phyloP scores from a whole-genome alignment of 1,140 invertebrate genomes.

The Pygmarrhopalites habei region DNA sequence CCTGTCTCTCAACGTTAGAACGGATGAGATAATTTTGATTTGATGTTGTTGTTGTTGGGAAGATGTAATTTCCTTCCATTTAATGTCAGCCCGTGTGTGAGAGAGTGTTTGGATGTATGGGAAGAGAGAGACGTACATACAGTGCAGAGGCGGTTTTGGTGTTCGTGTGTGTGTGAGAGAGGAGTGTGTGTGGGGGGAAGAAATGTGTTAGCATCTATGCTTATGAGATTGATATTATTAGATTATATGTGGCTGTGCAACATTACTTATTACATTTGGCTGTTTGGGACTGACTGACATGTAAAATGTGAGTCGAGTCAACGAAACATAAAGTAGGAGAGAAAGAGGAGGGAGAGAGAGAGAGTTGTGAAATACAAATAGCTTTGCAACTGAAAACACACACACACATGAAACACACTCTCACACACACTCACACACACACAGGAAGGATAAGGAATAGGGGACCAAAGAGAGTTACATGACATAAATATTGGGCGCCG shows the following conservation, averaged over 20 bases:
- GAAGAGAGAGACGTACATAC: no score
- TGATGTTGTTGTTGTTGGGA: not conserved
- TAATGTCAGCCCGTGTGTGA: not conserved
- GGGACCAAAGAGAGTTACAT: not conserved
- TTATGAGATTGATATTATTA: not conserved
- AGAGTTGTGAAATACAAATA: no score
- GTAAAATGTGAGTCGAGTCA: not conserved
- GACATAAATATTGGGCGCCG: slow-evolving; percentile 8
- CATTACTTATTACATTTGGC: not conserved
- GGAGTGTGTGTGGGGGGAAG: not conserved
- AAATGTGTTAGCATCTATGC: not conserved
- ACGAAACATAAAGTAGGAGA: no score
- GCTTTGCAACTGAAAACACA: not conserved
- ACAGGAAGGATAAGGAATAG: no score
- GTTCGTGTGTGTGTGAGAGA: no score
- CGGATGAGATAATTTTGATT: not conserved
- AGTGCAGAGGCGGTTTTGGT: no score
- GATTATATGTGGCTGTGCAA: not conserved
- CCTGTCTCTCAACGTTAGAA: not conserved
- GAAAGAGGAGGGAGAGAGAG: no score
- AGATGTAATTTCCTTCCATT: not conserved
- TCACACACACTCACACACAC: not conserved
- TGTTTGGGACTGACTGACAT: not conserved
- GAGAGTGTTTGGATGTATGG: no score
- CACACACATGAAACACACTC: not conserved